Conservation (phyloP, 2,888 invertebrate genomes). For the Liposcelis brunnea region DNA sequence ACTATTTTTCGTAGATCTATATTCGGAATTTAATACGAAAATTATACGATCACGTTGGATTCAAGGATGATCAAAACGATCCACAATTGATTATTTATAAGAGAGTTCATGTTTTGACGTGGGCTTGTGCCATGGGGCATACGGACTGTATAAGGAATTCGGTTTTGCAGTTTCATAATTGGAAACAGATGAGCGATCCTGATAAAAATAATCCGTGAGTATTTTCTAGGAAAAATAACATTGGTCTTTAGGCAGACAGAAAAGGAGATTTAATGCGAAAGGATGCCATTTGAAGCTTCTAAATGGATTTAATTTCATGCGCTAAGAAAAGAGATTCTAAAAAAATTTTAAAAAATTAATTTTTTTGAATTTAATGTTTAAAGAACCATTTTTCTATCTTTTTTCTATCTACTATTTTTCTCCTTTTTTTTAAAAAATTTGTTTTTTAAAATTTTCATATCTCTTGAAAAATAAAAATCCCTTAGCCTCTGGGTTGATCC, state of each 20-base stretch:
- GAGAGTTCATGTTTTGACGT: constrained; percentile 49
- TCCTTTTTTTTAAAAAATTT: neutral
- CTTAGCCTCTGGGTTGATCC: neutral
- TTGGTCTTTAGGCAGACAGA: constrained; percentile 5
- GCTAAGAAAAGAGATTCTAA: too few species aligned
- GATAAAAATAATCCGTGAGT: constrained; percentile 57
- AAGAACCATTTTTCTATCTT: too few species aligned
- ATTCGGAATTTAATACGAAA: constrained; percentile 43
- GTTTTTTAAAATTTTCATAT: constrained; percentile 4
- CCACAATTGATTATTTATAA: constrained; percentile 52
- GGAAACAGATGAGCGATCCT: constrained; percentile 55
- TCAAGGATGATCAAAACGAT: constrained; percentile 42
- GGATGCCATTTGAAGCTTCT: too few species aligned
- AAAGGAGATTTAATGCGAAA: too few species aligned
- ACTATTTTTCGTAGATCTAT: constrained; percentile 38
- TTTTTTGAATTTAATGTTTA: too few species aligned
- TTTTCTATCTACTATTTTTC: too few species aligned
- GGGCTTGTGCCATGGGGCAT: constrained; percentile 60
- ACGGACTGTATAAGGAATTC: constrained; percentile 57
- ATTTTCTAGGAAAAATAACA: neutral
- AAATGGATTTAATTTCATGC: too few species aligned
- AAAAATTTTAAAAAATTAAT: too few species aligned
- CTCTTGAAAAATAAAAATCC: constrained; percentile 8
- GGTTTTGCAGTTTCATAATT: constrained; percentile 51
- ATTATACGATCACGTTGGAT: constrained; percentile 52